Evolutionary conservation across 2,113 vertebrate species (phyloP), one percentile per base, ranked within the genome.

Genomic region (Barbus barbus): DNA sequence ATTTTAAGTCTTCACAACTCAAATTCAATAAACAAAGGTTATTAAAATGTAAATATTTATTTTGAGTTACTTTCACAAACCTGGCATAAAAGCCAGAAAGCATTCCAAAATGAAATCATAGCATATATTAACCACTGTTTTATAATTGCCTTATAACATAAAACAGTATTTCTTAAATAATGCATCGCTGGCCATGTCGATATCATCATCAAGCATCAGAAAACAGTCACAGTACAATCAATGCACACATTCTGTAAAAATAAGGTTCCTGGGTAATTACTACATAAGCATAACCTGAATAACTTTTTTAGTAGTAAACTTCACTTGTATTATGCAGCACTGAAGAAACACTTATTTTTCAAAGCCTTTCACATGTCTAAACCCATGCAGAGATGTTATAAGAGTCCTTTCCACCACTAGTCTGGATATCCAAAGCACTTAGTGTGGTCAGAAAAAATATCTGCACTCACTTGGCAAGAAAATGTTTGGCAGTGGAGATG

Each of bases 41-140:
- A 61, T 71, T 63, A 28, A 78, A 73, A 88, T 73, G 58, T 73
- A 78, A 78, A 76, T 58, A 84, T 88, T 86, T 72, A 60, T 78
- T 87, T 85, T 20, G 65, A 78, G 46, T 1, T n/a, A 24, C 18
- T 38, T 71, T 31, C 73, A 84, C 72, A 84, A 75, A 75, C 38
- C 67, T 83, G 69, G 63, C 48, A 85, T 85, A 60, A 38, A 13
- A 28, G 33, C 20, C 26, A 65, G 61, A 36, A 73, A 46, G 56
- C 65, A 33, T 78, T 61, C 9, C n/a, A 26, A 24, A 81, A 58
- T 56, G 26, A 74, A 48, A 24, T 28, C 18, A 24, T 20, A 20
- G 28, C 36, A 83, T 63, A 22, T 14, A 61, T 44, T 74, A 44
- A 44, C 2, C 26, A 51, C 7, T 26, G 18, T 58, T 16, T 38